A percentile compares a stretch with the other conserved stretches of the same genome.
Conservation (phyloP, 2,797 vertebrate species). For the Anisognathus igniventris region DNA sequence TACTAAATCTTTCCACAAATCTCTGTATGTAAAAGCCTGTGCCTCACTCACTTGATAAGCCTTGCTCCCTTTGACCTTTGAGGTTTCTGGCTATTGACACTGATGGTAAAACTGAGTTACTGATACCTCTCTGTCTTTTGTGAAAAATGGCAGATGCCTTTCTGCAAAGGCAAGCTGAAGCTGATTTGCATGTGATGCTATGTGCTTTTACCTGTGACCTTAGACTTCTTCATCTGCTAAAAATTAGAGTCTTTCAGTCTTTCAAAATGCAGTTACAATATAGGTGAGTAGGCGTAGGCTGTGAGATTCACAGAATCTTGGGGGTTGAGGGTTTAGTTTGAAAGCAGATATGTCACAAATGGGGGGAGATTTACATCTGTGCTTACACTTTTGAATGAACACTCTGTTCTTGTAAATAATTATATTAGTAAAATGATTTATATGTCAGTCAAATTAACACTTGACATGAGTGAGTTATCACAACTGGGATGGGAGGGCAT, state of each 20-base stretch:
- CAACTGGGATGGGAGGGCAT: background rate
- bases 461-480: slow-evolving; percentile 28
- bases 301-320: background rate
- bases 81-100: background rate
- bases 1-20: background rate
- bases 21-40: background rate
- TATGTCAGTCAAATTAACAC: slow-evolving; percentile 42
- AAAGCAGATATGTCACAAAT: background rate
- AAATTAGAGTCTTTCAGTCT: background rate
- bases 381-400: background rate
- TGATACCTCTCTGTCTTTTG: background rate
- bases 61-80: background rate
- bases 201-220: background rate
- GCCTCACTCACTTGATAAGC: background rate
- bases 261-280: background rate
- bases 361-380: background rate
- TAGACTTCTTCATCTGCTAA: background rate
- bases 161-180: background rate
- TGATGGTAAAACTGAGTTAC: background rate
- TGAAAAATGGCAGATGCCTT: background rate
- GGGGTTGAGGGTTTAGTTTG: background rate
- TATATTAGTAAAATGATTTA: slow-evolving; percentile 20
- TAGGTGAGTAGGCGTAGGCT: background rate
- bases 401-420: slow-evolving; percentile 38
- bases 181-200: background rate